Percentiles rank a stretch among this genome's conserved stretches.
These are phyloP conservation scores for Ianthella basta DNA, from an alignment of 37 sponge, comb jelly and placozoan species.

Conservation along the genomic window DNA sequence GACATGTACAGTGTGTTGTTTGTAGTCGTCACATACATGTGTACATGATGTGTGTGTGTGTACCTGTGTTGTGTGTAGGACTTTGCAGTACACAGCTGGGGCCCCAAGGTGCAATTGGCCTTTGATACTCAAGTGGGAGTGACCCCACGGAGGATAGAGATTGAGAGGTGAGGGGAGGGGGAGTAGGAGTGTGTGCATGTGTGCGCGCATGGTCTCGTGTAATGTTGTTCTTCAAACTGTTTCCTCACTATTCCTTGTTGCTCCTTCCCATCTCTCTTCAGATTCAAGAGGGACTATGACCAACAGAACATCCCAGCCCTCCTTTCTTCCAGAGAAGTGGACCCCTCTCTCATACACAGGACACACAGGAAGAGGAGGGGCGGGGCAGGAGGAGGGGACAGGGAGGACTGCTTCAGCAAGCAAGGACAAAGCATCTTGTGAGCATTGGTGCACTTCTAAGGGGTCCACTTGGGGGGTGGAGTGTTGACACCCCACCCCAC, in stretches of 20 bases:
- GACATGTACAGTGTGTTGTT: no score
- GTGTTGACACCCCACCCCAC: no score
- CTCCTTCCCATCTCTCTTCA: no score
- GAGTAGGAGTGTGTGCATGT: background rate
- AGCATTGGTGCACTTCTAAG: no score
- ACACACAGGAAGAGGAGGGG: no score
- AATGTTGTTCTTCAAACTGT: background rate
- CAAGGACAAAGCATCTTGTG: no score
- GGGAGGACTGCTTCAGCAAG: background rate
- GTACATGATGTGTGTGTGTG: background rate
- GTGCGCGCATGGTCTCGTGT: background rate
- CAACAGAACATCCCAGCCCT: no score
- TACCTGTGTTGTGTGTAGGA: constrained; percentile 64
- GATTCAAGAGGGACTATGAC: no score
- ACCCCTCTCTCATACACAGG: no score
- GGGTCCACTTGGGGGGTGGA: no score
- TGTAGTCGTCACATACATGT: background rate
- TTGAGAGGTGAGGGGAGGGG: constrained; percentile 73
- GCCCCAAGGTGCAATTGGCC: constrained; percentile 95
- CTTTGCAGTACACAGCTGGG: constrained; percentile 74
- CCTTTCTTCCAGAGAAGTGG: no score
- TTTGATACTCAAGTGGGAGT: constrained; percentile 83
- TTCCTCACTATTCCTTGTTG: background rate
- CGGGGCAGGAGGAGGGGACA: no score
- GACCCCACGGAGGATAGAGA: constrained; percentile 89